A percentile compares a stretch with the other conserved stretches of the same genome.
phyloP scores from a whole-genome alignment of 2,113 vertebrate species.

The Glaucidium brasilianum region DNA sequence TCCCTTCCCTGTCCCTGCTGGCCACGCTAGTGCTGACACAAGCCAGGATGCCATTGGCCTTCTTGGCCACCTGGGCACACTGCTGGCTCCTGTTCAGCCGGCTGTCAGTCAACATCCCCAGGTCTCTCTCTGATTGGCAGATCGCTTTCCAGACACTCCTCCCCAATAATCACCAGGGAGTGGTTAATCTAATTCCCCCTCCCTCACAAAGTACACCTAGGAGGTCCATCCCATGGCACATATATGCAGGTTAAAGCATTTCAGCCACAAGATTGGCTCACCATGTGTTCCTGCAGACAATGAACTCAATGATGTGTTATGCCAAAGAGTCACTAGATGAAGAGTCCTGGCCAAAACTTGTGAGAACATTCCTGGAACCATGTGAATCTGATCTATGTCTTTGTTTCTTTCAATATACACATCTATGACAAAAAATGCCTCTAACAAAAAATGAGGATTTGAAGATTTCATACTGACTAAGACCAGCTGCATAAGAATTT shows the following conservation, averaged over 20 bases:
- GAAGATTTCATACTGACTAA: background rate
- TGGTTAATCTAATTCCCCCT: background rate
- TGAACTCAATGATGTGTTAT: background rate
- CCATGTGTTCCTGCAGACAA: background rate
- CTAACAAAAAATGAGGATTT: background rate
- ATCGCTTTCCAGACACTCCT: no score
- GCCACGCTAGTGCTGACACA: no score
- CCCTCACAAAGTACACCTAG: background rate
- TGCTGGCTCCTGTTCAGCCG: no score
- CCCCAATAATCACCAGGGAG: background rate
- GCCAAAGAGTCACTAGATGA: slow-evolving; percentile 53
- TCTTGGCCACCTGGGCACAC: no score
- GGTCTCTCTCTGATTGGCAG: no score
- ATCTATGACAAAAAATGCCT: background rate
- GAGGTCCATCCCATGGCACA: background rate
- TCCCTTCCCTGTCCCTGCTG: no score
- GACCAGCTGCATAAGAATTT: background rate
- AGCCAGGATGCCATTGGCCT: no score
- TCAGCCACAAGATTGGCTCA: slow-evolving; percentile 7
- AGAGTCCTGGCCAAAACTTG: slow-evolving; percentile 6
- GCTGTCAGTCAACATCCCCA: no score
- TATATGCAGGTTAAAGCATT: background rate
- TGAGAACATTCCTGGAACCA: slow-evolving; percentile 7
- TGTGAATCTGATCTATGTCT: background rate
- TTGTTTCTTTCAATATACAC: background rate